phyloP scores from a whole-genome alignment of 1,140 invertebrate genomes.

The Cardiocondyla obscurior region DNA sequence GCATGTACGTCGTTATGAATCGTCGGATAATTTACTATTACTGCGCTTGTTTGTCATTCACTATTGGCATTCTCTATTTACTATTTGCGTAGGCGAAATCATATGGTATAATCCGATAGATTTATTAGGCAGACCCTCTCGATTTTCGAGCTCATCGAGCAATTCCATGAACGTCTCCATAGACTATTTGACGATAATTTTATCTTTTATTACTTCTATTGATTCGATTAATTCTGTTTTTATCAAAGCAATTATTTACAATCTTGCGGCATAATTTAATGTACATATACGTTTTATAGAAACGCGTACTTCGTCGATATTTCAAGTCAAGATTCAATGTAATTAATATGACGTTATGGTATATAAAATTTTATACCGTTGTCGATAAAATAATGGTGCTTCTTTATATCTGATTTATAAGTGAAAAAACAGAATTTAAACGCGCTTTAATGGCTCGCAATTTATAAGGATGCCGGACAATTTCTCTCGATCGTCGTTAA shows the following conservation, averaged over 20 bases:
- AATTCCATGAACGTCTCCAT: background rate
- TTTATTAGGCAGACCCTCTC: constrained; percentile 23
- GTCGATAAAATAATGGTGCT: background rate
- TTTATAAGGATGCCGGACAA: background rate
- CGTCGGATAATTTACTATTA: background rate
- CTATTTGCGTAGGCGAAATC: constrained; percentile 32
- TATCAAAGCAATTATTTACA: background rate
- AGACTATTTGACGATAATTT: background rate
- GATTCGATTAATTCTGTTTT: background rate
- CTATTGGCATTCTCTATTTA: constrained; percentile 44
- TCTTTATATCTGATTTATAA: background rate
- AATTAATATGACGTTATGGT: background rate
- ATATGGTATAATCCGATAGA: constrained; percentile 26
- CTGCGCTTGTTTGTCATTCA: constrained; percentile 42
- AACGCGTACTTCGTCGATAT: background rate
- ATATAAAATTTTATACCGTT: background rate
- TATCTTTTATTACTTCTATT: constrained; percentile 20
- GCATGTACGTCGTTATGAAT: background rate
- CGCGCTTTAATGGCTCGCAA: background rate
- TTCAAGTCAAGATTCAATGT: background rate
- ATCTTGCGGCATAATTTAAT: background rate
- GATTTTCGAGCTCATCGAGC: constrained; percentile 58
- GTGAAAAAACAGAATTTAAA: background rate
- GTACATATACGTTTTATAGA: background rate
- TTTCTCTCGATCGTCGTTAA: constrained; percentile 38